Conservation (phyloP, 64 coral and sea anemone species). For the Montipora capricornis region DNA sequence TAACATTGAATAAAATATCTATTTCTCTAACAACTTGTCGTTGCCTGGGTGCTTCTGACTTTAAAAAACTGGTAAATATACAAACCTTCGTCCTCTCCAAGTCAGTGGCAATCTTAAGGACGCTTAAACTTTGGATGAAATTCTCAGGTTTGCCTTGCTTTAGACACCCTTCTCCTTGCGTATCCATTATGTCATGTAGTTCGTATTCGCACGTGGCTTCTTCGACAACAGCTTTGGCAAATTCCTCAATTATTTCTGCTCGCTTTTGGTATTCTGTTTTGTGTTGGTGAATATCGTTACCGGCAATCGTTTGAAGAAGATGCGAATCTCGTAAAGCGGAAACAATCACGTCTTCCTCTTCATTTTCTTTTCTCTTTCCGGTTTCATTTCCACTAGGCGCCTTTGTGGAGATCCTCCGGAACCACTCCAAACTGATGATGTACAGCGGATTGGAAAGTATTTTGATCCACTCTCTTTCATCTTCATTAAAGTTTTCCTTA, state of each 20-base stretch:
- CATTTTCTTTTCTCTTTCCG: not conserved
- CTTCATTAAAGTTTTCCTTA: not conserved
- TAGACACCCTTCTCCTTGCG: not conserved
- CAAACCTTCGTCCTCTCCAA: slow-evolving; percentile 10
- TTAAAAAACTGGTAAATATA: not conserved
- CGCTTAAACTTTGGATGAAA: slow-evolving; percentile 15
- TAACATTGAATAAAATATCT: too few relatives aligned
- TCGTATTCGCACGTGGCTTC: not conserved
- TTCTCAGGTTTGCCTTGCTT: not conserved
- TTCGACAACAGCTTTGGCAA: slow-evolving; percentile 6
- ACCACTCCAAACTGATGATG: slow-evolving; percentile 12
- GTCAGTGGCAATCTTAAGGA: slow-evolving; percentile 26
- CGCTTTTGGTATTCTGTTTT: not conserved
- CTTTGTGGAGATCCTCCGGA: not conserved
- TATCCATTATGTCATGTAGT: not conserved
- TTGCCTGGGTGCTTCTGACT: too few relatives aligned
- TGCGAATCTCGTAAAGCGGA: not conserved
- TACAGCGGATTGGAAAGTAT: slow-evolving; percentile 36
- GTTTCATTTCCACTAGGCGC: not conserved
- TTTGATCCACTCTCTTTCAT: not conserved
- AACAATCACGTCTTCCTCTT: not conserved
- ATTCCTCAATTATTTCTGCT: slow-evolving; percentile 13
- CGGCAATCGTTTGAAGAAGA: slow-evolving; percentile 21
- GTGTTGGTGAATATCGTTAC: slow-evolving; percentile 13
- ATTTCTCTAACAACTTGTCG: too few relatives aligned